phyloP scores from a whole-genome alignment of 2,888 invertebrate species.

The Cheilosia grossa region DNA sequence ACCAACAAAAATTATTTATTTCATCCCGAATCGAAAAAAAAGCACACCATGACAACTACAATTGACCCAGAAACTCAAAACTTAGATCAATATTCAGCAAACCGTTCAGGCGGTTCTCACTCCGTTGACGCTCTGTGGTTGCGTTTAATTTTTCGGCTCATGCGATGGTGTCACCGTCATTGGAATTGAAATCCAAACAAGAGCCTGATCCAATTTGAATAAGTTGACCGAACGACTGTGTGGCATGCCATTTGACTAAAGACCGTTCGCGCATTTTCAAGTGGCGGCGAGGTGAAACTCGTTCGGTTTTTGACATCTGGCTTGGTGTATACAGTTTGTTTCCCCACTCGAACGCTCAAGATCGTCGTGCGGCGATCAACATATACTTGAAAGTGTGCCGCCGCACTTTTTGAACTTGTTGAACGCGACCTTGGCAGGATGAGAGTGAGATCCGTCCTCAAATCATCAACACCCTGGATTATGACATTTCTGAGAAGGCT shows the following conservation, averaged over 20 bases:
- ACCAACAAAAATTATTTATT: conserved; percentile 19
- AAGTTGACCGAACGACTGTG: conserved; percentile 5
- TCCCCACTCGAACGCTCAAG: conserved; percentile 6
- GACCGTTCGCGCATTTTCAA: neutral
- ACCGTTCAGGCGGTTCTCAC: neutral
- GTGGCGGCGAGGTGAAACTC: conserved; percentile 37
- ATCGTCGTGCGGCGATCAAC: conserved; percentile 1
- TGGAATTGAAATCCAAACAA: conserved; percentile 1
- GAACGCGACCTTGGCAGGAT: neutral
- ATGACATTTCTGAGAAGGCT: neutral
- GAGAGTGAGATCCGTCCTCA: neutral
- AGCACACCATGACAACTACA: conserved; percentile 38
- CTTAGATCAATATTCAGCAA: neutral
- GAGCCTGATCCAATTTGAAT: conserved; percentile 35
- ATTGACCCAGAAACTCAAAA: conserved; percentile 44
- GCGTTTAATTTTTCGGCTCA: conserved; percentile 5
- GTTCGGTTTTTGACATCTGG: conserved; percentile 58
- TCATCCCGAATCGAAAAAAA: conserved; percentile 11
- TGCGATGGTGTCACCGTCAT: conserved; percentile 24
- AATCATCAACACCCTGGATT: neutral
- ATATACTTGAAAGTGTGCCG: conserved; percentile 16
- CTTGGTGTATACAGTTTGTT: neutral
- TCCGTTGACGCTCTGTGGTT: neutral
- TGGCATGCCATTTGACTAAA: conserved; percentile 8
- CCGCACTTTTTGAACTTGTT: conserved; percentile 8